Conservation (phyloP, 2,113 vertebrate genomes). For the Melanotaenia duboulayi region DNA sequence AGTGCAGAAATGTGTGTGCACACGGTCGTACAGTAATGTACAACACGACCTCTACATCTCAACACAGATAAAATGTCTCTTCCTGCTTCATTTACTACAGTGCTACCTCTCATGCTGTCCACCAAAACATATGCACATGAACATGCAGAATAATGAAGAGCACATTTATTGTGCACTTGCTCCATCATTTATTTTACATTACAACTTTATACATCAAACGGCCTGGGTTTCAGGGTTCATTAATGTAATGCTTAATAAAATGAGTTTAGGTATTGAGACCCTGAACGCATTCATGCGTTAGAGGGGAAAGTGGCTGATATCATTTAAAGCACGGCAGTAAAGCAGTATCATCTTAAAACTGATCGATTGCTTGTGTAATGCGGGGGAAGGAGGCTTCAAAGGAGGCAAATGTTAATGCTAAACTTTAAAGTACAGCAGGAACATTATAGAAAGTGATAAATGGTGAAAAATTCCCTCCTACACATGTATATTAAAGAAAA, state of each 20-base stretch:
- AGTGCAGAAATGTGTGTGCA: constrained; percentile 11
- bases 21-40: background rate
- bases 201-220: background rate
- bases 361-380: constrained; percentile 33
- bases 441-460: constrained; percentile 29
- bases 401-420: constrained; percentile 29
- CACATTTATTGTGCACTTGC: background rate
- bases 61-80: background rate
- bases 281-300: background rate
- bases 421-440: constrained; percentile 24
- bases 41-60: background rate
- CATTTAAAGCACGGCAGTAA: constrained; percentile 21
- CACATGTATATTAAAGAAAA: constrained; percentile 25
- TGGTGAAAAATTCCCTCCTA: constrained; percentile 18
- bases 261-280: constrained; percentile 7
- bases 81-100: background rate
- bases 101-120: constrained; percentile 1
- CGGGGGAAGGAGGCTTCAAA: constrained; percentile 25
- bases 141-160: background rate
- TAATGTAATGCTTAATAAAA: constrained; percentile 13
- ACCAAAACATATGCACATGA: background rate
- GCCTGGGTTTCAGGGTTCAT: background rate
- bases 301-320: constrained; percentile 18
- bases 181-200: constrained; percentile 24
- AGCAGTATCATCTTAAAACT: constrained; percentile 15